Evolutionary conservation across 1,140 invertebrate genomes (phyloP), one percentile per base, ranked within the genome.

Genomic region (Lordiphosa clarofinis): DNA sequence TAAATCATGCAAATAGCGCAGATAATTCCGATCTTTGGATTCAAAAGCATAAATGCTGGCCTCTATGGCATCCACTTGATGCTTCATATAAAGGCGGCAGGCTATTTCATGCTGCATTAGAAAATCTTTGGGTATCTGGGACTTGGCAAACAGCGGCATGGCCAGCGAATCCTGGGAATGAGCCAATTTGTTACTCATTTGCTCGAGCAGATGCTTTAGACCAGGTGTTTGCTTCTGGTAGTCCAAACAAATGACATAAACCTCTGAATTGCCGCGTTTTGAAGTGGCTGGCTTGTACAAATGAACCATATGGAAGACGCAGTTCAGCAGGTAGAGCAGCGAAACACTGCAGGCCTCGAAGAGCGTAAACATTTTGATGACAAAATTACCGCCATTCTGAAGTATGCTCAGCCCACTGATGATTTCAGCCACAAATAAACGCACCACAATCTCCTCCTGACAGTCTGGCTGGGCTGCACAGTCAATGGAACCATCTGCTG

Each of bases 331-430:
- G 87, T 95, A 98, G 15, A 98, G 78, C 2, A 98, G 84, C 49
- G 92, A 94, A 0, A 98, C 90, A 2, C 96, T 94, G 10, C 93
- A 90, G 55, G 94, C 92, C 87, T 98, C 96, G 87, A 96, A 98
- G 42, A 94, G 92, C 1, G 97, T 99, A 79, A 99, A 99, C 68
- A 97, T 92, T 90, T 99, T 99, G n/a, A 98, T 82, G 0, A 99
- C 90, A 56, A 98, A 93, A 64, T 90, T 93, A 2, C 97, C 97
- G 53, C 93, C 92, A 49, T 87, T 52, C n/a, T 90, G 88, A n/a
- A 98, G 89, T 12, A 95, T 89, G 56, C 91, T 90, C 8, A 98
- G 81, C 10, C 94, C 95, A 12, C 94, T 91, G 0, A 96, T 88
- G 2, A 93, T 92, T 91, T 99, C 97, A 87, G 94, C 95, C 78